Conservation (phyloP, 2,113 vertebrate genomes). For the Ceyx melanurus region DNA sequence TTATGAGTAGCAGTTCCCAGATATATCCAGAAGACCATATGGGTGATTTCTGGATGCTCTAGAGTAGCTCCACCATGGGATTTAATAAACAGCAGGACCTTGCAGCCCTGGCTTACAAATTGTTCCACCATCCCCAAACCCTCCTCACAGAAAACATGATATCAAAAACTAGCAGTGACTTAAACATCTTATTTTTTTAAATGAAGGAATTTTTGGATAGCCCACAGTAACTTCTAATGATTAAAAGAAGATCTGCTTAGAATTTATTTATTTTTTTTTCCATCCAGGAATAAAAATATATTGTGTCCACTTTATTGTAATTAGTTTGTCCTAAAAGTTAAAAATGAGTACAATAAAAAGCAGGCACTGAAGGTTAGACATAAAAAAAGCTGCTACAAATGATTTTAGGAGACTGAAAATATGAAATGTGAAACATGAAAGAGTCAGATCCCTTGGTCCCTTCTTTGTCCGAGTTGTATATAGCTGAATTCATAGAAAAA, state of each 20-base stretch:
- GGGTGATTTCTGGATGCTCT: neutral
- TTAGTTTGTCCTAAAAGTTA: neutral
- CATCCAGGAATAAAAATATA: neutral
- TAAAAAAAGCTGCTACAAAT: neutral
- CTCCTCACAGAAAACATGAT: neutral
- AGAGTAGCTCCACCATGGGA: neutral
- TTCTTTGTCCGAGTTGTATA: neutral
- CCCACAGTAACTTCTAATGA: neutral
- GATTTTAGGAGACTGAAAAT: neutral
- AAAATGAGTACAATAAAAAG: neutral
- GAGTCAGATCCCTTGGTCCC: neutral
- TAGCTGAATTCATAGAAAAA: neutral
- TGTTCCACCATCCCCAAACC: neutral
- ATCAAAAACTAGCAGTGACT: neutral
- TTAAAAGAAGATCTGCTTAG: neutral
- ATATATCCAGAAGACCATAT: rapidly evolving
- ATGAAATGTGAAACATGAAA: neutral
- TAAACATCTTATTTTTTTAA: neutral
- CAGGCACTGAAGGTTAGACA: neutral
- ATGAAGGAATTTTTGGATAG: neutral
- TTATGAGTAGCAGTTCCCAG: neutral
- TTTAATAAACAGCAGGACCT: neutral
- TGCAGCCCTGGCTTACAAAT: neutral
- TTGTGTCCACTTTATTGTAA: rapidly evolving
- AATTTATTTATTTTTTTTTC: neutral